phyloP scores from a whole-genome alignment of 2,113 vertebrate species.

The Cyprinus carpio region DNA sequence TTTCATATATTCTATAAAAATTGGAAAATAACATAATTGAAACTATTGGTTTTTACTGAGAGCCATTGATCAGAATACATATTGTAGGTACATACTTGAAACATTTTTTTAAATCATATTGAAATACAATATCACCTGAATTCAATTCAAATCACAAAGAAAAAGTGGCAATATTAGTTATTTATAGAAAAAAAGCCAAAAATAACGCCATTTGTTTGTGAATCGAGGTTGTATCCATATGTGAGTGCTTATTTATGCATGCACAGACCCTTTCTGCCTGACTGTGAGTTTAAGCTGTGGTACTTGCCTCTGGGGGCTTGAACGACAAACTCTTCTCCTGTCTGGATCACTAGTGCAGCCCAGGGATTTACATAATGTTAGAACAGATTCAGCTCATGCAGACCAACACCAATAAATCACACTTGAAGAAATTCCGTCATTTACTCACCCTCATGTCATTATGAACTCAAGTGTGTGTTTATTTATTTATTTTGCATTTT shows the following conservation, averaged over 20 bases:
- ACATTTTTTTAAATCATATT: not conserved
- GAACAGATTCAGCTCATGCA: conserved; percentile 61
- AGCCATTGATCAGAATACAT: not conserved
- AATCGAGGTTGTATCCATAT: not conserved
- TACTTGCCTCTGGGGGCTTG: conserved; percentile 36
- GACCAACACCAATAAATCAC: conserved; percentile 67
- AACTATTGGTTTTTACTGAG: not conserved
- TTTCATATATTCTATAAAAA: too few species aligned
- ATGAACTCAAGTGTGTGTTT: conserved; percentile 33
- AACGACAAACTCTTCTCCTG: conserved; percentile 30
- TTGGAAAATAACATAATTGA: not conserved
- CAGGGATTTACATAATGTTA: conserved; percentile 65
- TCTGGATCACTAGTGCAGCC: conserved; percentile 59
- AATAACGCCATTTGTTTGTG: not conserved
- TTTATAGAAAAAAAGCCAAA: not conserved
- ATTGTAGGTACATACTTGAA: not conserved
- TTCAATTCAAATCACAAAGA: not conserved
- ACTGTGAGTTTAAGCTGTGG: conserved; percentile 43
- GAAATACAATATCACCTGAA: not conserved
- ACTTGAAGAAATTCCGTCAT: conserved; percentile 12
- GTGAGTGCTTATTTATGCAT: conserved; percentile 21
- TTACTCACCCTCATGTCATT: conserved; percentile 35
- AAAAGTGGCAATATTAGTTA: not conserved
- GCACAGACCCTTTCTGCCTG: conserved; percentile 7
- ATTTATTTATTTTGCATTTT: not conserved